phyloP scores from a whole-genome alignment of 2,888 invertebrate genomes.

The Pseudococcus viburni region DNA sequence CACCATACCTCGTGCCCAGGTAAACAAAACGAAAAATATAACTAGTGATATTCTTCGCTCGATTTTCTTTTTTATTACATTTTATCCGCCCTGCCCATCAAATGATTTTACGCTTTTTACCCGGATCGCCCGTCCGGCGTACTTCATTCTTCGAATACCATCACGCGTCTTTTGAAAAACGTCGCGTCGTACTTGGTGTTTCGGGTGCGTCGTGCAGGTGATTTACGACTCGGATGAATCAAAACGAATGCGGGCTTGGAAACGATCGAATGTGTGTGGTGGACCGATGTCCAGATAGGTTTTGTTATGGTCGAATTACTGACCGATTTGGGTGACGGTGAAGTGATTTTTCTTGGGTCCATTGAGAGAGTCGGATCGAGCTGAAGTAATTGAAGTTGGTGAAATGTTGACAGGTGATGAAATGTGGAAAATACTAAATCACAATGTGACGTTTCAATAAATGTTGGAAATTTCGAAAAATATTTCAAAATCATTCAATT shows the following conservation, averaged over 20 bases:
- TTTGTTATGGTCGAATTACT: neutral
- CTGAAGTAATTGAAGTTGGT: too few relatives aligned
- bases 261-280: neutral
- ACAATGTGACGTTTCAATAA: too few relatives aligned
- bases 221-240: slow-evolving; percentile 13
- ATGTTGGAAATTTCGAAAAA: too few relatives aligned
- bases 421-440: too few relatives aligned
- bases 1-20: slow-evolving; percentile 71
- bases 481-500: too few relatives aligned
- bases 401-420: too few relatives aligned
- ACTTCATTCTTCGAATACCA: neutral
- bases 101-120: slow-evolving; percentile 14
- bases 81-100: neutral
- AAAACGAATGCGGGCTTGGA: neutral
- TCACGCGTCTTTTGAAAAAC: neutral
- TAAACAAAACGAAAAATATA: slow-evolving; percentile 57
- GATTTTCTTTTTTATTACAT: neutral
- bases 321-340: too few relatives aligned
- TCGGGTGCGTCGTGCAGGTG: neutral
- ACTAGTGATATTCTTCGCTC: neutral
- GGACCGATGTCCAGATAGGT: neutral
- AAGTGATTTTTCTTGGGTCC: too few relatives aligned
- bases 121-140: neutral
- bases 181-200: neutral
- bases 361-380: too few relatives aligned